Base-by-base conservation (phyloP, 2,888 invertebrate species). In the Thecophora atra region DNA sequence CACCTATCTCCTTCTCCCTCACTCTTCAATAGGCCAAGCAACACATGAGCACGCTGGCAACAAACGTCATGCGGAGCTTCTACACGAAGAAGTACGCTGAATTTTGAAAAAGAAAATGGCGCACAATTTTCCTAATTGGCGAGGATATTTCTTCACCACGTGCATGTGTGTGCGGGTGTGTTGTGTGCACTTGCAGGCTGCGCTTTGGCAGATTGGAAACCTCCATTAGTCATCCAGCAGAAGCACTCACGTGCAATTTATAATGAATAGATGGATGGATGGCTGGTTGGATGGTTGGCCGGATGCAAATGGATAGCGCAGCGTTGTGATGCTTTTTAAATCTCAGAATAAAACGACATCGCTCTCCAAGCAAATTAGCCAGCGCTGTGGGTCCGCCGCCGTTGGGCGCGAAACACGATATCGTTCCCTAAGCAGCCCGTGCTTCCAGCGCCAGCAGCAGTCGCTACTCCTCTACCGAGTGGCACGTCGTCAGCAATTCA, bases 51-150 rank as follows among this genome's bases (percentile, higher is more conserved):
- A 26, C 37, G 47, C 21, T 30, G 4, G 4, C 24, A 13, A 37
- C 37, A 37, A n/a, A 37, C 37, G 7, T 37, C 37, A 37, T 37
- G 37, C 37, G 37, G 37, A 37, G 37, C 7, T 37, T 37, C 7
- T 37, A 76, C 58, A 77, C n/a, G n/a, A n/a, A 76, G 76, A 78
- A 79, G 77, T 75, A 76, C 77, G 79, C 76, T 79, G 76, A 80
- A 78, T 77, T 80, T 80, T 73, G 77, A 84, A 83, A 83, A 82
- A 84, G 79, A 77, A 84, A 85, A 85, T 85, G 80, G 84, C 81
- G 83, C 83, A 85, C 83, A 83, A 85, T 85, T 85, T 84, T 79
- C 81, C 84, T 85, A 85, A 85, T 85, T 85, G 84, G 78, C 74
- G 72, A 71, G 75, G 67, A 74, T 37, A 37, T 71, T 73, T 72